Evolutionary conservation across 2,797 vertebrate species (phyloP), one percentile per base, ranked within the genome.

Genomic region (Liparis tanakae): DNA sequence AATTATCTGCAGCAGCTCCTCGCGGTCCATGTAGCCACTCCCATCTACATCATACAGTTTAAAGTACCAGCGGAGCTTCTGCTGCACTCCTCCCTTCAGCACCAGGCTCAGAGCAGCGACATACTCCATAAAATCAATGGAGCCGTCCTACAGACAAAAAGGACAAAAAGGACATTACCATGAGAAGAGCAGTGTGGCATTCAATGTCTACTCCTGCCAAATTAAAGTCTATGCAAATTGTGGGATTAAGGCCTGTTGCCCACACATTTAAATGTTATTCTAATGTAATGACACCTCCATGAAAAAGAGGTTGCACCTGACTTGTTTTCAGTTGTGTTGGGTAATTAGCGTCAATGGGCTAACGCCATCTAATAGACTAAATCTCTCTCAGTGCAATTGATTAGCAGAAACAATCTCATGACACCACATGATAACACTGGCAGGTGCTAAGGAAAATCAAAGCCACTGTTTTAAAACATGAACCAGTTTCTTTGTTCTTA

Each of bases 41-140:
- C 95, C 90, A 4, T 96, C 94, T 7, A 95, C 90, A 34, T 96
- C 95, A 18, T 94, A 96, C 4, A 96, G 93, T 69, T 96, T 96
- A 65, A 96, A 96, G 79, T 96, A 96, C 95, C 95, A 96, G 13
- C 95, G 92, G 37, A 96, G 72, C 54, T 96, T 96, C 91, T 96
- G 94, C 76, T 96, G 93, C 85, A 96, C 95, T 59, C 92, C 94
- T 14, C 93, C 95, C 9, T 93, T 93, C 43, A 96, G 89, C 67
- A 97, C 95, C 0, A 96, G 92, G 80, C 95, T 96, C 76, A 96
- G 93, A 13, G 95, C 96, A 0, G 95, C 95, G 10, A 96, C 95
- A 0, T 96, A 96, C 76, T 96, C 95, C 95, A 96, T 96, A 85
- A 96, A 96, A 71, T 96, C 96, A 51, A 96, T 96, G 65, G 84